Percentiles rank a stretch among this genome's conserved stretches.
Conservation (phyloP, 1,140 invertebrate genomes). For the Fopius arisanus region DNA sequence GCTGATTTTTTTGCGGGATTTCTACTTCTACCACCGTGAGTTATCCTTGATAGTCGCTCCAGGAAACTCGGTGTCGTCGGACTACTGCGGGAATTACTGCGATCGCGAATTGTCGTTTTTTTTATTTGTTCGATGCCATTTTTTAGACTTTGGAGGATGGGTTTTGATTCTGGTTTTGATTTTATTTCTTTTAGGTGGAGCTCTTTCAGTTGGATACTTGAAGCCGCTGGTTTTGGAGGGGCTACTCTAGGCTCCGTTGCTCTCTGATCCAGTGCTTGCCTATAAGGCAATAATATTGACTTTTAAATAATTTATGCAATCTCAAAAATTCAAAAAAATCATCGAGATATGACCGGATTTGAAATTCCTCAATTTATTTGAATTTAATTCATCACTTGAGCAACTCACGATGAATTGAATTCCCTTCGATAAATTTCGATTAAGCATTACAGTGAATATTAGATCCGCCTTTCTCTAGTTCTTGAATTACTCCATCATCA, state of each 20-base stretch:
- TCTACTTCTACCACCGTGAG: constrained; percentile 54
- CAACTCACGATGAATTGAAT: too few species aligned
- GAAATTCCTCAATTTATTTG: too few species aligned
- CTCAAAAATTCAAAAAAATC: neutral
- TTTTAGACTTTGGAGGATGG: constrained; percentile 57
- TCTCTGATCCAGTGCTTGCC: constrained; percentile 59
- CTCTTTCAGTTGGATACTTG: constrained; percentile 52
- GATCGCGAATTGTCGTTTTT: constrained; percentile 56
- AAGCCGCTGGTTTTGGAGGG: constrained; percentile 49
- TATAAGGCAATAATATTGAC: constrained; percentile 40
- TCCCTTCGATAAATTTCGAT: too few species aligned
- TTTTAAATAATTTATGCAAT: neutral
- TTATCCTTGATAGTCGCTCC: constrained; percentile 58
- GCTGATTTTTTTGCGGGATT: constrained; percentile 62
- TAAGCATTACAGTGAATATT: too few species aligned
- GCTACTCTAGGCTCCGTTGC: constrained; percentile 59
- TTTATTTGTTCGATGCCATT: constrained; percentile 59
- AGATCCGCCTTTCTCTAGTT: too few species aligned
- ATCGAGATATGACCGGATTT: too few species aligned
- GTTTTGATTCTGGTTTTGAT: constrained; percentile 56
- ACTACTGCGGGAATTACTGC: constrained; percentile 47
- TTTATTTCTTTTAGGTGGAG: constrained; percentile 58
- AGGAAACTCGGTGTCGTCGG: constrained; percentile 48
- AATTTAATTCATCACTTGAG: too few species aligned
- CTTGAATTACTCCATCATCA: too few species aligned